Evolutionary conservation across 2,113 vertebrate species (phyloP).

Genomic region (Chrysochloris asiatica): DNA sequence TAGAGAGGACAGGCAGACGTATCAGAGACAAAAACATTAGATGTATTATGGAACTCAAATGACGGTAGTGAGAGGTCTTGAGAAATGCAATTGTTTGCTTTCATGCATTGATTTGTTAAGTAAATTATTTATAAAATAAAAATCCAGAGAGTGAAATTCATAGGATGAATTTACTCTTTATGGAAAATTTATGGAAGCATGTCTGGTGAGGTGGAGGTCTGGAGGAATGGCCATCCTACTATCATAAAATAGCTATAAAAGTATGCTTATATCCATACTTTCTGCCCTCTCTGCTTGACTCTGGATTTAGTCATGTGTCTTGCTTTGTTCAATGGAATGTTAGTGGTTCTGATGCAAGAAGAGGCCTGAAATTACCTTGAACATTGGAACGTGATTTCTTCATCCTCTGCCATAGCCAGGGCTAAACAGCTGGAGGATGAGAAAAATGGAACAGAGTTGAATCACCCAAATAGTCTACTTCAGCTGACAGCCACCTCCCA

Average conservation of each 20-base stretch:
- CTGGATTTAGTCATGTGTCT: not conserved
- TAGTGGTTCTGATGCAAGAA: not conserved
- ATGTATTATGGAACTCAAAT: not conserved
- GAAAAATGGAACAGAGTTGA: not conserved
- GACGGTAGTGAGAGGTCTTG: not conserved
- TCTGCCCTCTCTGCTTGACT: not conserved
- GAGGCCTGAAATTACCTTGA: not conserved
- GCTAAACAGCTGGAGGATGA: not conserved
- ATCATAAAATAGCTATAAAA: not conserved
- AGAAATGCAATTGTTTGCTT: not conserved
- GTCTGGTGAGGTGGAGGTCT: too few species aligned
- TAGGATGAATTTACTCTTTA: too few species aligned
- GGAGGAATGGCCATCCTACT: too few species aligned
- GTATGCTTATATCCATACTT: not conserved
- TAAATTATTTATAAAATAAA: too few species aligned
- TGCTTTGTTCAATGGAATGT: not conserved
- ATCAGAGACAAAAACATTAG: not conserved
- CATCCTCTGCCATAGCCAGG: not conserved
- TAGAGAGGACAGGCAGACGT: not conserved
- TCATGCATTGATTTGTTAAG: not conserved
- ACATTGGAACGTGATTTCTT: not conserved
- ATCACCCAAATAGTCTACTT: not conserved
- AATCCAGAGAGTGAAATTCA: too few species aligned
- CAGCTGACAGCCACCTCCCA: not conserved
- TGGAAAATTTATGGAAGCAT: too few species aligned